phyloP scores from a whole-genome alignment of 2,113 vertebrate species.

The mouse (Mus musculus) region GRCm39 chrX:132651001-132651500 shows the following conservation, averaged over 20 bases:
- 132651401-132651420: no score
- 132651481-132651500: background rate
- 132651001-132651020: background rate
- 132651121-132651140: background rate
- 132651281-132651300: background rate
- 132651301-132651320: background rate
- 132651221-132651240: background rate
- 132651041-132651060: background rate
- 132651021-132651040: background rate
- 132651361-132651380: background rate
- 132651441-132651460: background rate
- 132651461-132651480: background rate
- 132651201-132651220: background rate
- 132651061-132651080: background rate
- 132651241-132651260: background rate
- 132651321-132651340: background rate
- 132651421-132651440: background rate
- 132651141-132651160: background rate
- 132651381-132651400: background rate
- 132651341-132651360: background rate
- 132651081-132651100: background rate
- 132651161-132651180: background rate
- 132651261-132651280: background rate
- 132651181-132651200: background rate
- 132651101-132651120: background rate